Evolutionary conservation across 2,797 vertebrate genomes (phyloP).

Genomic region (Alfaro cultratus): DNA sequence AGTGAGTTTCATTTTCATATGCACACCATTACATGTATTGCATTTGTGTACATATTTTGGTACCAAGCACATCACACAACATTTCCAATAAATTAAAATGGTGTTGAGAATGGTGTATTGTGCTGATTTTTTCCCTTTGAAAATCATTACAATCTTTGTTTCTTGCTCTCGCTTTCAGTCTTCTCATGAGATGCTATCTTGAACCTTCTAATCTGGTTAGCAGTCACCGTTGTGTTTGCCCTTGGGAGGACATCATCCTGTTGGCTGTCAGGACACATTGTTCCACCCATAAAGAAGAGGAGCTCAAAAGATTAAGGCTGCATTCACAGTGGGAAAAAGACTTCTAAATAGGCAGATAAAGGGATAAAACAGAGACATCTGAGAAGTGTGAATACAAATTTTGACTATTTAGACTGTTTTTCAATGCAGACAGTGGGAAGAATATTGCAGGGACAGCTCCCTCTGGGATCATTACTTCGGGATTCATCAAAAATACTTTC

Average conservation of each 20-base stretch:
- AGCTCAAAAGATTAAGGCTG: slow-evolving; percentile 66
- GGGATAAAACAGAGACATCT: not conserved
- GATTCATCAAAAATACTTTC: not conserved
- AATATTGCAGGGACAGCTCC: not conserved
- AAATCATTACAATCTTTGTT: slow-evolving; percentile 38
- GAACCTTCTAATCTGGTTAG: slow-evolving; percentile 72
- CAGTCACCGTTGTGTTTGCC: slow-evolving; percentile 67
- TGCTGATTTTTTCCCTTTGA: slow-evolving; percentile 15
- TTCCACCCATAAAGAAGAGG: slow-evolving; percentile 58
- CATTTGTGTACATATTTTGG: not conserved
- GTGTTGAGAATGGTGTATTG: slow-evolving; percentile 41
- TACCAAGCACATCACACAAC: not conserved
- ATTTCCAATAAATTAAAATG: slow-evolving; percentile 1
- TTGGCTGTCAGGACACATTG: slow-evolving; percentile 72
- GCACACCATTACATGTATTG: not conserved
- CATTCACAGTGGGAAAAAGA: slow-evolving; percentile 24
- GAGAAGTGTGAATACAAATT: not conserved
- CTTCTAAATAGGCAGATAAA: slow-evolving; percentile 30
- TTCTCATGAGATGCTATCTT: slow-evolving; percentile 67
- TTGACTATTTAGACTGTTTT: not conserved
- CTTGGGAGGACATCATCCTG: slow-evolving; percentile 58
- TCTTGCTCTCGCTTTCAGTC: slow-evolving; percentile 32
- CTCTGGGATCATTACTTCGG: not conserved
- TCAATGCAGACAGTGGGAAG: not conserved
- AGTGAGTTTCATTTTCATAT: not conserved